These are phyloP conservation scores for Stomorhina lunata DNA, from an alignment of 2,888 invertebrate species.

Conservation along the genomic window DNA sequence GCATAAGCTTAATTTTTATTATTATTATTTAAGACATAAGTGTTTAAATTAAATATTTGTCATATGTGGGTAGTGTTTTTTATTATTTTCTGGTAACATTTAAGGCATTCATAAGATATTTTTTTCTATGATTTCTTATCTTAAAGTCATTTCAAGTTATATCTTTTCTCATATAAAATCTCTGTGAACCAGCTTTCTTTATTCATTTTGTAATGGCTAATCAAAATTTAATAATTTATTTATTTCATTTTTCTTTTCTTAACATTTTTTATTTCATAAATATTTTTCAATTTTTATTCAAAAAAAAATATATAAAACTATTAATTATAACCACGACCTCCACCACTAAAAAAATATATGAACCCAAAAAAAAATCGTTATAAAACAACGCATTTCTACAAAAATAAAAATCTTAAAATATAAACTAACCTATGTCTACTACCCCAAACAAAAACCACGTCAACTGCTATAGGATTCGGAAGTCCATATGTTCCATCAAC, in stretches of 20 bases:
- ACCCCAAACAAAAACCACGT: constrained; percentile 62
- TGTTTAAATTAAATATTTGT: background rate
- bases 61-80: background rate
- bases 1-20: constrained; percentile 18
- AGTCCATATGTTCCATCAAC: constrained; percentile 78
- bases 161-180: too few species aligned
- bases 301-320: constrained; percentile 24
- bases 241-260: constrained; percentile 46
- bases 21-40: constrained; percentile 1
- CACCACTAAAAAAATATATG: constrained; percentile 41
- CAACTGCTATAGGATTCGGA: constrained; percentile 80
- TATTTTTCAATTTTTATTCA: constrained; percentile 19
- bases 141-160: too few species aligned
- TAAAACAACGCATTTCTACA: constrained; percentile 52
- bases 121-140: too few species aligned
- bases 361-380: constrained; percentile 18
- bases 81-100: background rate
- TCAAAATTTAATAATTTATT: constrained; percentile 50
- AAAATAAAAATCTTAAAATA: constrained; percentile 33
- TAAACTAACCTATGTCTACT: constrained; percentile 25
- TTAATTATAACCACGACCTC: constrained; percentile 51
- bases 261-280: constrained; percentile 46
- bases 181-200: too few species aligned
- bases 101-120: too few species aligned
- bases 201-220: constrained; percentile 36